phyloP scores from a whole-genome alignment of 2,797 vertebrate genomes.

The Phataginus tetradactyla region DNA sequence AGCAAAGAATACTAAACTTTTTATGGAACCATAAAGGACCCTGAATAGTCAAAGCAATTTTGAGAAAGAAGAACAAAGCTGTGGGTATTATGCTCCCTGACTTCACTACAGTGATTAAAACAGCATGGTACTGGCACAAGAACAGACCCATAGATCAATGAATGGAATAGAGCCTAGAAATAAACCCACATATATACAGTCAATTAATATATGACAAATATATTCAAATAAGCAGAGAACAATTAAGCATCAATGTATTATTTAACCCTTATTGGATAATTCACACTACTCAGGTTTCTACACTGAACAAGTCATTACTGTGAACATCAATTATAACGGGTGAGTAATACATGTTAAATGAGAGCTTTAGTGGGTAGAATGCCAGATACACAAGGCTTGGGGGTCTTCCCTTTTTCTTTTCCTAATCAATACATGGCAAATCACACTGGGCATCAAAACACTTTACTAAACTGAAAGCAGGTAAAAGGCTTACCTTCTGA shows the following conservation, averaged over 20 bases:
- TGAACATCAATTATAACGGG: background rate
- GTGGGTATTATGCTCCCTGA: too few relatives aligned
- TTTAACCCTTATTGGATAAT: background rate
- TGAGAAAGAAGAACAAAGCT: too few relatives aligned
- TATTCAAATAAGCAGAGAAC: conserved; percentile 6
- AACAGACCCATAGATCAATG: too few relatives aligned
- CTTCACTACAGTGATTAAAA: too few relatives aligned
- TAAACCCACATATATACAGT: too few relatives aligned
- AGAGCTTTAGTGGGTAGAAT: background rate
- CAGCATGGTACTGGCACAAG: too few relatives aligned
- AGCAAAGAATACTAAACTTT: too few relatives aligned
- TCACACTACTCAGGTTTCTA: background rate
- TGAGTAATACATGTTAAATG: background rate
- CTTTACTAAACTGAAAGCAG: background rate
- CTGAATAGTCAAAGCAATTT: too few relatives aligned
- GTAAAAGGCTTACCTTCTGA: conserved; percentile 90
- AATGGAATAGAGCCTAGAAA: too few relatives aligned
- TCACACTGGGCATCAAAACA: background rate
- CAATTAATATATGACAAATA: too few relatives aligned
- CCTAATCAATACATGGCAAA: background rate
- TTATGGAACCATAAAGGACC: too few relatives aligned
- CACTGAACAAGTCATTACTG: background rate
- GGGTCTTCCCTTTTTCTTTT: background rate
- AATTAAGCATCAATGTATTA: background rate
- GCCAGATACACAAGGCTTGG: background rate